phyloP scores from a whole-genome alignment of 2,113 vertebrate genomes.

The Lipotes vexillifer region DNA sequence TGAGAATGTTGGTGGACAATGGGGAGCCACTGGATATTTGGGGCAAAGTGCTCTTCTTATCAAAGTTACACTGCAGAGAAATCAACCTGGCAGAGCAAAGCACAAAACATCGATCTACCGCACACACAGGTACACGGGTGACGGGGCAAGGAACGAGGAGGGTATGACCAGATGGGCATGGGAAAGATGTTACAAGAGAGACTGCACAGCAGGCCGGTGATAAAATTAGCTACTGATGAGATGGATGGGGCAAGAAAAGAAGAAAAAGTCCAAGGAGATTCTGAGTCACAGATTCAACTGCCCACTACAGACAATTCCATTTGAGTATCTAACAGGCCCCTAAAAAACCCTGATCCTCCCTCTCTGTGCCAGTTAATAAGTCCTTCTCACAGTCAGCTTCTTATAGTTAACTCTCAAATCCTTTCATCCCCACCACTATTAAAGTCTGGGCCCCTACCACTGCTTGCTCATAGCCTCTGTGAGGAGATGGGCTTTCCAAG shows the following conservation, averaged over 20 bases:
- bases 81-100: not conserved
- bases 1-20: not conserved
- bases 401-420: too few species aligned
- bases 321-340: not conserved
- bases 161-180: not conserved
- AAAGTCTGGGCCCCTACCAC: too few species aligned
- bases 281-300: not conserved
- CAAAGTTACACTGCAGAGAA: not conserved
- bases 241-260: not conserved
- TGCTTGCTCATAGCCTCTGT: not conserved
- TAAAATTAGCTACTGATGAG: not conserved
- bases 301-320: not conserved
- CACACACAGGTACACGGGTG: rapidly evolving
- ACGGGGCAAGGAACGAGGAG: not conserved
- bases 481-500: not conserved
- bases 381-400: not conserved
- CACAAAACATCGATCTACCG: not conserved
- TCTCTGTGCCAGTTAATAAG: not conserved
- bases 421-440: not conserved
- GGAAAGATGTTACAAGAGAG: not conserved
- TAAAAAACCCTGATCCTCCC: not conserved
- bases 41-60: not conserved
- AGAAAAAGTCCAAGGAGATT: not conserved
- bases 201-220: rapidly evolving
- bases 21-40: not conserved